phyloP scores from a whole-genome alignment of 2,113 vertebrate species.

The Aleadryas rufinucha region DNA sequence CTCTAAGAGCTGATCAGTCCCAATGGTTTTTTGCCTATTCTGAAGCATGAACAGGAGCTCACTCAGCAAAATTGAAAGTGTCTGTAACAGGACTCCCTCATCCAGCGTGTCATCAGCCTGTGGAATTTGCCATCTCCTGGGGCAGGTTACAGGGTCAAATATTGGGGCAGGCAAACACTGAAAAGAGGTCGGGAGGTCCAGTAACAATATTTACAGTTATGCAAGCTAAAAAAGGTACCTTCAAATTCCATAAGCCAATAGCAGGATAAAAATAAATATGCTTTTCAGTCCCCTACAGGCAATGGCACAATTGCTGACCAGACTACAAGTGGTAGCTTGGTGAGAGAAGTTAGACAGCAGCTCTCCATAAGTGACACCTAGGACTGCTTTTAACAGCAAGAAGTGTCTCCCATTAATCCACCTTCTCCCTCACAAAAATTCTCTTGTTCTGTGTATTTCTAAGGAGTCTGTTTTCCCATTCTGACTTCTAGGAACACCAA shows the following conservation, averaged over 20 bases:
- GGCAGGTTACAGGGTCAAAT: slow-evolving; percentile 13
- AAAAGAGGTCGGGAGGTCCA: not conserved
- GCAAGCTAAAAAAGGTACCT: slow-evolving; percentile 29
- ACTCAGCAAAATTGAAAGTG: not conserved
- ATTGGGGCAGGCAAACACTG: not conserved
- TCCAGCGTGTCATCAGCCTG: not conserved
- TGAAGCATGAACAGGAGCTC: not conserved
- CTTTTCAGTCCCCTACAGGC: not conserved
- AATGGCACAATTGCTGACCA: not conserved
- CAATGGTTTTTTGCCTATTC: not conserved
- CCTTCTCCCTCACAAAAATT: not conserved
- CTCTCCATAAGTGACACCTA: not conserved
- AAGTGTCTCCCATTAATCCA: not conserved
- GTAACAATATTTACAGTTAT: slow-evolving; percentile 39
- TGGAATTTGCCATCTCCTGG: slow-evolving; percentile 36
- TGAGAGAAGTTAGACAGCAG: not conserved
- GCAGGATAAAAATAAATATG: slow-evolving; percentile 29
- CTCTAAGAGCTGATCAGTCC: not conserved
- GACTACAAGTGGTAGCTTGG: not conserved
- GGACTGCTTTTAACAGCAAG: not conserved
- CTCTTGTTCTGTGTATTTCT: not conserved
- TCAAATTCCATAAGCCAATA: not conserved
- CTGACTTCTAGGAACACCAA: slow-evolving; percentile 30
- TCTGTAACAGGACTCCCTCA: not conserved
- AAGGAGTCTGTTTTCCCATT: not conserved